A percentile compares a stretch with the other conserved stretches of the same genome.
Conservation (phyloP, 2,888 invertebrate species). For the Agonopterix alstromeriana region DNA sequence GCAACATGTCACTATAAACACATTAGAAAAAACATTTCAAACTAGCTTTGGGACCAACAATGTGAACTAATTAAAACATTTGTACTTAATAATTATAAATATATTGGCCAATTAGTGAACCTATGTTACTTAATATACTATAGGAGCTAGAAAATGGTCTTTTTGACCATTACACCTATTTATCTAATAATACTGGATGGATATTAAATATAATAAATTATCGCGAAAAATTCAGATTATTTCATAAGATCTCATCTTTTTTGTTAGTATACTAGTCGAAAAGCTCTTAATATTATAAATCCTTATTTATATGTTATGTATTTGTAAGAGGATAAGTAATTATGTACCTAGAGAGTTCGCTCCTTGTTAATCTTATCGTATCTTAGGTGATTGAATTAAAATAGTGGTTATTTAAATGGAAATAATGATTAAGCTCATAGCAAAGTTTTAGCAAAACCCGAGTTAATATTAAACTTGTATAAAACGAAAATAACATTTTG, state of each 20-base stretch:
- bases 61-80: constrained; percentile 15
- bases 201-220: constrained; percentile 68
- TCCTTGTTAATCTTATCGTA: constrained; percentile 35
- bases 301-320: constrained; percentile 46
- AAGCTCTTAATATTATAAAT: constrained; percentile 68
- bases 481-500: background rate
- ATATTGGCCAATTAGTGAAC: constrained; percentile 39
- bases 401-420: constrained; percentile 32
- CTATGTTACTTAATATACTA: constrained; percentile 48
- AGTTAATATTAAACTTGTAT: constrained; percentile 7
- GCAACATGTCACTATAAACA: no score
- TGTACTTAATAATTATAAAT: constrained; percentile 23
- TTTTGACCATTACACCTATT: constrained; percentile 54
- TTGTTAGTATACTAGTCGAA: constrained; percentile 70
- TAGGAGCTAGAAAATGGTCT: constrained; percentile 58
- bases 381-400: constrained; percentile 42
- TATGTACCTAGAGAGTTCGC: constrained; percentile 44
- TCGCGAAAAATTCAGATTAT: constrained; percentile 65
- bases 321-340: constrained; percentile 52
- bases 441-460: constrained; percentile 30
- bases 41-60: background rate
- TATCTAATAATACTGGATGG: constrained; percentile 75
- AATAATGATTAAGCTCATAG: constrained; percentile 51
- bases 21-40: background rate
- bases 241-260: constrained; percentile 67